Evolutionary conservation across 2,888 invertebrate species (phyloP).

Genomic region (Slavum lentiscoides): DNA sequence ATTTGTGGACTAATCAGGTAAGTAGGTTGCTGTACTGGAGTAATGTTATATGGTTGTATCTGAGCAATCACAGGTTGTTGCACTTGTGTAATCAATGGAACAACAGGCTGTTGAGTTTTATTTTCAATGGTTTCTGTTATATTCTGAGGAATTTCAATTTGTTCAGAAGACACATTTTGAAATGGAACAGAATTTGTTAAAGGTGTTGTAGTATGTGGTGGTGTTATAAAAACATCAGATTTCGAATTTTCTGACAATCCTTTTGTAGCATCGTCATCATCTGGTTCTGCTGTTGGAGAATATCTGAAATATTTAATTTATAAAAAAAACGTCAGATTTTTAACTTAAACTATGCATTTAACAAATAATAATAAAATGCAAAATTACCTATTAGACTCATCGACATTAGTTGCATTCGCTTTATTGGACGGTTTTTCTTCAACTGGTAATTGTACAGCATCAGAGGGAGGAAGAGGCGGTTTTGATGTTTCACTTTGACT

Average conservation of each 20-base stretch:
- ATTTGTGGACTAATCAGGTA: slow-evolving; percentile 20
- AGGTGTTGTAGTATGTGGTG: neutral
- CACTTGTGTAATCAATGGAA: neutral
- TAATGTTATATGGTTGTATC: neutral
- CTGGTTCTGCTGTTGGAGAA: slow-evolving; percentile 41
- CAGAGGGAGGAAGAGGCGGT: slow-evolving; percentile 24
- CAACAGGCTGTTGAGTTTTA: neutral
- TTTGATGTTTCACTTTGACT: slow-evolving; percentile 28
- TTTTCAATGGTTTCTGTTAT: neutral
- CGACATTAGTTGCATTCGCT: neutral
- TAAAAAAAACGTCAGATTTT: neutral
- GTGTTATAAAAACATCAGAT: neutral
- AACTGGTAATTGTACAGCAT: slow-evolving; percentile 46
- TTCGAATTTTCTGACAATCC: slow-evolving; percentile 7
- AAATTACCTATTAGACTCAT: slow-evolving; percentile 41
- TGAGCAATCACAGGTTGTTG: neutral
- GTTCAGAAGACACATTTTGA: slow-evolving; percentile 9
- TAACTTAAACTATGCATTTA: neutral
- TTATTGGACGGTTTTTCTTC: slow-evolving; percentile 47
- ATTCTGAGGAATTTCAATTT: neutral
- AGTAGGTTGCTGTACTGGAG: slow-evolving; percentile 6
- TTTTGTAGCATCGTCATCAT: slow-evolving; percentile 35
- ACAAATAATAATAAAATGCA: neutral
- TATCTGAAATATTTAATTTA: slow-evolving; percentile 26
- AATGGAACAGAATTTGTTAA: neutral